Base-by-base conservation (phyloP, 2,113 vertebrate species). In the Poeciliopsis retropinna region DNA sequence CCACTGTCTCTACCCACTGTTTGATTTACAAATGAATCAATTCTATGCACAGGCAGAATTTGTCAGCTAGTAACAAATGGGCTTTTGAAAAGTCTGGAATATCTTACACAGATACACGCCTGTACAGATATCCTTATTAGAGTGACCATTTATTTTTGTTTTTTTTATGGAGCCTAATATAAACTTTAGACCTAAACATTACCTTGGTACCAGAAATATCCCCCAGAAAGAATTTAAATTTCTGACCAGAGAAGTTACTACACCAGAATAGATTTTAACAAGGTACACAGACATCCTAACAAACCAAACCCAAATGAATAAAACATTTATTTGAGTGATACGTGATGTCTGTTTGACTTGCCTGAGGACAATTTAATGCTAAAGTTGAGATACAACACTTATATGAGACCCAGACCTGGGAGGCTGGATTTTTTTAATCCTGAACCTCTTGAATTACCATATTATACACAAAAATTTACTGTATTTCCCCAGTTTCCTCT, bases 11-110 rank as follows among this genome's bases (percentile, higher is more conserved):
- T 87, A 67, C 66, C 81, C 85, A 85, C 85, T 72, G 81, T 88
- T 87, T 88, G 78, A 67, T 66, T 74, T 73, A 77, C 70, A 89
- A 85, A 85, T 86, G 80, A 88, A 87, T 83, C 65, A 80, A 78
- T 74, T 85, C 87, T 15, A 68, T 60, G 80, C 73, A 41, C 73
- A 88, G 73, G 63, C 65, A 77, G 66, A 80, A 85, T 91, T 76
- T 84, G 80, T 89, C 81, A 71, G 86, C 60, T 70, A 25, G 67
- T 76, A 86, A 84, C 78, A 85, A 78, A 87, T 70, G 76, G 76
- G 75, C 77, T 78, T 86, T 79, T 64, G 61, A 83, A 82, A 77
- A 79, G 73, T 77, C 71, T 63, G 64, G n/a, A 67, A 76, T 76
- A 64, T 86, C 28, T 57, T 19, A 54, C 30, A 69, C 44, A 31